Evolutionary conservation across 1,140 invertebrate species (phyloP).

Genomic region (Brachionus rotundiformis): DNA sequence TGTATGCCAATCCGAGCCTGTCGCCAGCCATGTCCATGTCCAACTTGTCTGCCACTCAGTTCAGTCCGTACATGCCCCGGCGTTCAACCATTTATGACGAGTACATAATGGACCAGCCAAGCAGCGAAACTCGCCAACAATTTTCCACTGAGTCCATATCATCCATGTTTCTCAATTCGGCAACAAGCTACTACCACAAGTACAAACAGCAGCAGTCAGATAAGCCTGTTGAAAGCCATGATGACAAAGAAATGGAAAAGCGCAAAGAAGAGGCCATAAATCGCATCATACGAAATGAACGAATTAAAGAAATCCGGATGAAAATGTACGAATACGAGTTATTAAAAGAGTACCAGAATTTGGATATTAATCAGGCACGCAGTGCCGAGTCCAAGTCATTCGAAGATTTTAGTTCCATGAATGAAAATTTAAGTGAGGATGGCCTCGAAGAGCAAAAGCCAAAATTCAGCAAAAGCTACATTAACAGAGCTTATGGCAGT

Average conservation of each 20-base stretch:
- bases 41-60: background rate
- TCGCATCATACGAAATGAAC: slow-evolving; percentile 46
- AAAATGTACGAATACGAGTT: slow-evolving; percentile 46
- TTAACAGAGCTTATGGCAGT: slow-evolving; percentile 3
- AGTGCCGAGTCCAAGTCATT: background rate
- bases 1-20: background rate
- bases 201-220: slow-evolving; percentile 35
- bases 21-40: background rate
- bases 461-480: background rate
- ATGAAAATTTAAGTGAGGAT: slow-evolving; percentile 20
- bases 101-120: background rate
- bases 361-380: background rate
- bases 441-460: background rate
- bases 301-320: slow-evolving; percentile 47
- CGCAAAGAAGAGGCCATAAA: slow-evolving; percentile 50
- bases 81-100: slow-evolving; percentile 20
- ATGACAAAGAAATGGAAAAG: slow-evolving; percentile 6
- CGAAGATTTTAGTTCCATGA: background rate
- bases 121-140: background rate
- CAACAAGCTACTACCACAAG: slow-evolving; percentile 41
- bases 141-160: slow-evolving; percentile 40
- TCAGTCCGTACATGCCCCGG: background rate
- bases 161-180: slow-evolving; percentile 41
- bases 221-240: background rate
- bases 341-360: slow-evolving; percentile 39